Evolutionary conservation across 2,888 invertebrate species (phyloP).

Genomic region (Operophtera brumata): DNA sequence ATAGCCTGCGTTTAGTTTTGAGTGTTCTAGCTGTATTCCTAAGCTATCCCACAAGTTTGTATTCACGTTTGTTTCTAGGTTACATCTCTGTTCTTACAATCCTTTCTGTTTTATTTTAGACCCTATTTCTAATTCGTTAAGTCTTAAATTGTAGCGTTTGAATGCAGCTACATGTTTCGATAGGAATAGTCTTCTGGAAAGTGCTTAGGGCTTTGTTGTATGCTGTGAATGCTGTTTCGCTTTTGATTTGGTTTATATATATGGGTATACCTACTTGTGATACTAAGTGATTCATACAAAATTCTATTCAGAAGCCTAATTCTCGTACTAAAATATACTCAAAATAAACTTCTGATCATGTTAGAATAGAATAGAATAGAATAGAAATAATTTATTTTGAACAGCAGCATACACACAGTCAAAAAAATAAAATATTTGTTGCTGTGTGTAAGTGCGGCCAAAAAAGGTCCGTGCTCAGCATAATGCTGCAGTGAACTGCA

Average conservation of each 20-base stretch:
- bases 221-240: not conserved
- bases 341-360: too few species aligned
- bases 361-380: too few species aligned
- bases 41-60: conserved; percentile 5
- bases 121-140: conserved; percentile 3
- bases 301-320: too few species aligned
- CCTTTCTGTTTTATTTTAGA: not conserved
- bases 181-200: not conserved
- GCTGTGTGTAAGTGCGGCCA: too few species aligned
- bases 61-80: conserved; percentile 36
- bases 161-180: not conserved
- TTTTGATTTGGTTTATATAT: not conserved
- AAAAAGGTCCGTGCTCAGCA: too few species aligned
- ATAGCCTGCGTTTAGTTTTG: not conserved
- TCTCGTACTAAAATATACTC: too few species aligned
- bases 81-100: conserved; percentile 18
- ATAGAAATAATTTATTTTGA: too few species aligned
- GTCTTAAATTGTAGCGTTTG: not conserved
- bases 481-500: too few species aligned
- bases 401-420: too few species aligned
- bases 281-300: too few species aligned
- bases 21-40: conserved; percentile 9
- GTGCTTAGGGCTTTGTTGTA: not conserved
- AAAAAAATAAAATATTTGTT: too few species aligned
- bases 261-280: not conserved